These are phyloP conservation scores for Carassius auratus DNA, from an alignment of 2,113 vertebrate species.

Conservation along the genomic window DNA sequence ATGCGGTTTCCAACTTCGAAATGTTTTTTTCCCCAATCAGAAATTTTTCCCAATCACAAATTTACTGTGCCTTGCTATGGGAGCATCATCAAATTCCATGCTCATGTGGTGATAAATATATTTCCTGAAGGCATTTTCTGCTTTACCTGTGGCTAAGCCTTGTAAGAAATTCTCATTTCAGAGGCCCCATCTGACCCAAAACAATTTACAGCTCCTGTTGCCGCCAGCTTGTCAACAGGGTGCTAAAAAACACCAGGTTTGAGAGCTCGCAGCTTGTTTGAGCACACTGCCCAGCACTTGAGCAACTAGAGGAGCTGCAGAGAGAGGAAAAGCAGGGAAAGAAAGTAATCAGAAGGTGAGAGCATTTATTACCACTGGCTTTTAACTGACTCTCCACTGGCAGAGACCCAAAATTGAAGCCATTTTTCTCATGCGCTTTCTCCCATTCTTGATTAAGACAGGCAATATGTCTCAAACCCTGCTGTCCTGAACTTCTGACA, in stretches of 20 bases:
- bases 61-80: not conserved
- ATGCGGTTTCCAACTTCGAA: not conserved
- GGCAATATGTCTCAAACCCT: constrained; percentile 52
- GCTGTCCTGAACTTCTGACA: constrained; percentile 54
- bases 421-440: constrained; percentile 43
- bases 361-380: constrained; percentile 72
- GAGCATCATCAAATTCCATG: not conserved
- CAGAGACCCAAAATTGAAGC: constrained; percentile 61
- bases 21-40: not conserved
- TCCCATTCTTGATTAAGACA: constrained; percentile 53
- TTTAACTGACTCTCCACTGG: constrained; percentile 70
- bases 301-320: constrained; percentile 40
- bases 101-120: constrained; percentile 20
- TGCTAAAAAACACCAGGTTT: constrained; percentile 63
- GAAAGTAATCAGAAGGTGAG: constrained; percentile 61
- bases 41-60: not conserved
- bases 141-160: constrained; percentile 35
- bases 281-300: constrained; percentile 40
- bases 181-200: constrained; percentile 41
- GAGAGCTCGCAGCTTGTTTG: constrained; percentile 50
- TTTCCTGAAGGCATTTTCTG: not conserved
- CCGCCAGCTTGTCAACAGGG: constrained; percentile 63
- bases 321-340: constrained; percentile 18
- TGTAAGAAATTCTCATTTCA: constrained; percentile 33
- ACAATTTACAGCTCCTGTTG: constrained; percentile 61